These are phyloP conservation scores for Geococcyx californianus DNA, from an alignment of 2,113 vertebrate species.

Conservation along the genomic window DNA sequence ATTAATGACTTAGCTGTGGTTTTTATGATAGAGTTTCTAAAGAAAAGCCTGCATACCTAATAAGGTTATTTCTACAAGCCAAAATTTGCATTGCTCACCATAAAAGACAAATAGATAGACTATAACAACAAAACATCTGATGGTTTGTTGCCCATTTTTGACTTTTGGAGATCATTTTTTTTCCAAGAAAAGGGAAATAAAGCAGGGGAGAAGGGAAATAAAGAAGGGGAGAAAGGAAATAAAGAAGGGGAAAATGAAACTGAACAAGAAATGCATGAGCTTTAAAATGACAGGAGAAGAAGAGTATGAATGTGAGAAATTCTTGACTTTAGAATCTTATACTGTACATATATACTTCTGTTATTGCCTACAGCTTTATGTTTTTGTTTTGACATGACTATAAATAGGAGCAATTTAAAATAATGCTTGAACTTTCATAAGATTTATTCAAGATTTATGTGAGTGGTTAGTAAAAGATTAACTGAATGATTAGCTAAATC, in stretches of 20 bases:
- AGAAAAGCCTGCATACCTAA: conserved; percentile 65
- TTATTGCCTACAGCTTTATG: background rate
- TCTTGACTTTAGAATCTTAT: background rate
- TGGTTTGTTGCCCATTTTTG: background rate
- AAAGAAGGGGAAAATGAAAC: background rate
- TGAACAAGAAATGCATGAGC: background rate
- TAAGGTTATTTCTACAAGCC: conserved; percentile 59
- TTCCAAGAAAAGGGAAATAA: background rate
- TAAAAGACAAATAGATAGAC: conserved; percentile 29
- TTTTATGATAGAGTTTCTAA: conserved; percentile 66
- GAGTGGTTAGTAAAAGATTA: conserved; percentile 6
- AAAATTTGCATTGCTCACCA: conserved; percentile 43
- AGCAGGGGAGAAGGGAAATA: no score
- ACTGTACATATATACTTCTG: background rate
- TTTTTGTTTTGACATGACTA: background rate
- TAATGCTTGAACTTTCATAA: background rate
- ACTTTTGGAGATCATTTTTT: background rate
- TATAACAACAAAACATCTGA: conserved; percentile 20
- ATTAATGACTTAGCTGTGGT: conserved; percentile 71
- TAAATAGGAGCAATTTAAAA: conserved; percentile 1
- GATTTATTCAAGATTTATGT: conserved; percentile 17
- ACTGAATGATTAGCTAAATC: conserved; percentile 1
- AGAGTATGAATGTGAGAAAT: background rate
- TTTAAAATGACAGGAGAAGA: background rate
- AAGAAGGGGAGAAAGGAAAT: background rate